Percentiles rank a stretch among this genome's conserved stretches.
Evolutionary conservation across 35 echinoderm and acorn worm genomes (phyloP).

Genomic region (Apostichopus japonicus): DNA sequence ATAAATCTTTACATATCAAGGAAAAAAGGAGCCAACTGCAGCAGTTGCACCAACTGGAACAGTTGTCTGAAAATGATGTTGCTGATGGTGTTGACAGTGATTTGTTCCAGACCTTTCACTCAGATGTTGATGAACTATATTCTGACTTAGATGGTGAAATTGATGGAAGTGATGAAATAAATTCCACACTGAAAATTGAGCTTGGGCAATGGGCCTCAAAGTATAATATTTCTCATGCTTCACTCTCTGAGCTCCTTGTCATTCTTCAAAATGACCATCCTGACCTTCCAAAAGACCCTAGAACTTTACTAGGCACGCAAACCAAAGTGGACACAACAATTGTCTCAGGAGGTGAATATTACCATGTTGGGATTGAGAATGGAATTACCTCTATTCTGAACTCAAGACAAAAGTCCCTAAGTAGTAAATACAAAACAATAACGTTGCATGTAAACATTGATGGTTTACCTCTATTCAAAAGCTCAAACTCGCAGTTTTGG

Average conservation of each 20-base stretch:
- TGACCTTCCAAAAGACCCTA: not conserved
- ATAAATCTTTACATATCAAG: not conserved
- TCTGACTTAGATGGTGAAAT: not conserved
- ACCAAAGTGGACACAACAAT: not conserved
- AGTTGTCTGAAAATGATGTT: not conserved
- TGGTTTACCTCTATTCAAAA: slow-evolving; percentile 34
- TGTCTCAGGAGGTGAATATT: slow-evolving; percentile 48
- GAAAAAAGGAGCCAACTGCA: not conserved
- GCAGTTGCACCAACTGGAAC: not conserved
- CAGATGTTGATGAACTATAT: not conserved
- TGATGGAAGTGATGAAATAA: not conserved
- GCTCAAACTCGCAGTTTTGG: slow-evolving; percentile 39
- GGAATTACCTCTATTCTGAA: not conserved
- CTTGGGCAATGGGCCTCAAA: too few species aligned
- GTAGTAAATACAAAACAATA: not conserved
- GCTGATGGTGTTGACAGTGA: not conserved
- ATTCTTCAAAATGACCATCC: slow-evolving; percentile 25
- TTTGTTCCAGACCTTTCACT: not conserved
- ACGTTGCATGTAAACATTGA: slow-evolving; percentile 39
- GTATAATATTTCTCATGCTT: slow-evolving; percentile 24
- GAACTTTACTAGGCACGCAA: slow-evolving; percentile 17
- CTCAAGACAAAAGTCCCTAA: not conserved
- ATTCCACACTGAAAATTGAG: not conserved
- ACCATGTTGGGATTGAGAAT: slow-evolving; percentile 32
- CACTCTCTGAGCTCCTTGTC: not conserved